Base-by-base conservation (phyloP, 2,888 invertebrate genomes). In the Rhingia rostrata region DNA sequence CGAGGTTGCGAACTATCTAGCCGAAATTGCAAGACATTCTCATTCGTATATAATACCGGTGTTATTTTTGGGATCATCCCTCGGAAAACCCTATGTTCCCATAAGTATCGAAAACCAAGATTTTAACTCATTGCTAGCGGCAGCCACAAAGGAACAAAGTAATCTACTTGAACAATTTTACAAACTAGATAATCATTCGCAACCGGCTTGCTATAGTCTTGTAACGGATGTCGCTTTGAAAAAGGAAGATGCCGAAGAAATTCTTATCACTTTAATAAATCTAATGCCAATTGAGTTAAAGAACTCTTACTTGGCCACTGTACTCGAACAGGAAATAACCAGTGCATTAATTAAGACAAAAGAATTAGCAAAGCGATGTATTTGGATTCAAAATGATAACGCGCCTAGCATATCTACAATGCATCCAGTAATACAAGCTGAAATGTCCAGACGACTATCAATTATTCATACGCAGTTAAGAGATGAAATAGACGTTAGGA, bases 271-370 rank as follows among this genome's bases (percentile, higher is more conserved):
- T 30, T 93, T 96, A 78, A 93, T 96, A 45, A 93, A 94, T 41
- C 94, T 95, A 0, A 93, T 96, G 90, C 94, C 95, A 9, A 94
- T 94, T 88, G 96, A 96, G 89, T 93, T 96, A 30, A 93, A 95
- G 87, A 96, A 96, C 88, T 95, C 95, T 0, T 96, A 96, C 91
- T 93, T 96, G 86, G 95, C 96, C 4, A 96, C 96, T 4, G 95
- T 96, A 0, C 94, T 96, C 4, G 96, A 96, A 91, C 96, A 96
- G 93, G 96, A 96, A 90, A 95, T 96, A 1, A 95, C 96, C 88
- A 96, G 96, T 89, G 95, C 96, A 0, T 95, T 96, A 6, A 93
- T 96, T 87, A 95, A 95, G 94, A 95, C 95, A 88, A 94, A 95
- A 88, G 96, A 96, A 89, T 93, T 96, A 70, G 95, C 96, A 1